These are phyloP conservation scores for Toxotes lorentzi DNA, from an alignment of 2,797 vertebrate species.

Conservation along the genomic window DNA sequence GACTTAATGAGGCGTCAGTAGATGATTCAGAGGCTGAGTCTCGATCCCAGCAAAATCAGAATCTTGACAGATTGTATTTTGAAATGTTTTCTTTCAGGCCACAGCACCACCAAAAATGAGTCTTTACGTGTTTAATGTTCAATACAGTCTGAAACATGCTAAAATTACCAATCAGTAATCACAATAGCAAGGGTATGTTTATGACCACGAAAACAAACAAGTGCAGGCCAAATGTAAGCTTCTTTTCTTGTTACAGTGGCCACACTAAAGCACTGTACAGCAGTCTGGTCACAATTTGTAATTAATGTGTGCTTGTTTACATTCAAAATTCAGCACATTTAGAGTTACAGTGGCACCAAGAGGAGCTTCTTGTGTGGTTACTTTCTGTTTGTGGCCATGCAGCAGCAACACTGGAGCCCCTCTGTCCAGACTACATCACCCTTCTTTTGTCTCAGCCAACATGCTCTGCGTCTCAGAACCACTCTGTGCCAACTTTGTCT, in stretches of 20 bases:
- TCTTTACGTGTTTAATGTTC: background rate
- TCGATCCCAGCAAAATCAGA: background rate
- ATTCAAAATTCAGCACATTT: background rate
- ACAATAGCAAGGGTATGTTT: no score
- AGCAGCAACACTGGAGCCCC: constrained; percentile 17
- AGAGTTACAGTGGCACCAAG: background rate
- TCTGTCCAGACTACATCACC: constrained; percentile 24
- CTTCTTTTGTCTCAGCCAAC: constrained; percentile 40
- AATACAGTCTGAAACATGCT: background rate
- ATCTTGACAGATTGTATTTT: background rate
- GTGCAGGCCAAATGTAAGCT: background rate
- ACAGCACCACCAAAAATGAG: background rate
- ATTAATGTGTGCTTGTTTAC: background rate
- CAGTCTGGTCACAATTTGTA: background rate
- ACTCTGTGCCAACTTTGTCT: constrained; percentile 34
- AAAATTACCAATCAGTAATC: background rate
- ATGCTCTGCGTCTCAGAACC: constrained; percentile 30
- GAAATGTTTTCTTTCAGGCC: background rate
- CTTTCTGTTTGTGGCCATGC: constrained; percentile 13
- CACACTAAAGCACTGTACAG: background rate
- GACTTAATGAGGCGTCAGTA: background rate
- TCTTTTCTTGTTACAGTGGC: background rate
- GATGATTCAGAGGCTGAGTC: background rate
- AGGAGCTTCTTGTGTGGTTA: constrained; percentile 10
- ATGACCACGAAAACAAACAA: background rate